Percentiles rank a stretch among this genome's conserved stretches.
Conservation (phyloP, 2,113 vertebrate species). For the Protobothrops flavoviridis region DNA sequence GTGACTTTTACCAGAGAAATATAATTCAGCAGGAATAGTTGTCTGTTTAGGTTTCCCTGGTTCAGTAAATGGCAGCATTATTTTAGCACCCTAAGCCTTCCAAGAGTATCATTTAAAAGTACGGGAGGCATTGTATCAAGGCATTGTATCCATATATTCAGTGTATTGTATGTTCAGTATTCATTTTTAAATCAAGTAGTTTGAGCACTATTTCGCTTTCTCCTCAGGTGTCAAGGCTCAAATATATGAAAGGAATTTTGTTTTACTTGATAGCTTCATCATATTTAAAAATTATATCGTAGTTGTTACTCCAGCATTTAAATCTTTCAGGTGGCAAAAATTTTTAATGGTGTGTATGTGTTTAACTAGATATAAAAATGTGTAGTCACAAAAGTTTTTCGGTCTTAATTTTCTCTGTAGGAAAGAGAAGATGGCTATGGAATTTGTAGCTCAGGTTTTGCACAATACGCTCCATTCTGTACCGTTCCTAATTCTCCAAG, state of each 20-base stretch:
- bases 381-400: constrained; percentile 43
- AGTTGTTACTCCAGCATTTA: constrained; percentile 31
- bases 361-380: background rate
- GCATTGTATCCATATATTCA: constrained; percentile 32
- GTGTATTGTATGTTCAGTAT: constrained; percentile 33
- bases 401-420: constrained; percentile 53
- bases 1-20: constrained; percentile 36
- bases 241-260: background rate
- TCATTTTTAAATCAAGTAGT: background rate
- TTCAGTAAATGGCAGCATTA: background rate
- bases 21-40: constrained; percentile 43
- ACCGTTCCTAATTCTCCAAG: constrained; percentile 51
- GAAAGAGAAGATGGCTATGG: constrained; percentile 71
- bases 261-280: constrained; percentile 22
- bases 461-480: constrained; percentile 54
- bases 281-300: constrained; percentile 34
- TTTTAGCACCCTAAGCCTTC: constrained; percentile 34
- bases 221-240: constrained; percentile 35
- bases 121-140: constrained; percentile 1
- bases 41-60: constrained; percentile 46
- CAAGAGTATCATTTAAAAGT: constrained; percentile 4
- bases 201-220: constrained; percentile 1
- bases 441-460: constrained; percentile 54
- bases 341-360: constrained; percentile 18
- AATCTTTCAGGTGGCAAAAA: constrained; percentile 50